Percentiles rank a stretch among this genome's conserved stretches.
These are phyloP conservation scores for Isoperla grammatica DNA, from an alignment of 2,888 invertebrate genomes.

Conservation along the genomic window DNA sequence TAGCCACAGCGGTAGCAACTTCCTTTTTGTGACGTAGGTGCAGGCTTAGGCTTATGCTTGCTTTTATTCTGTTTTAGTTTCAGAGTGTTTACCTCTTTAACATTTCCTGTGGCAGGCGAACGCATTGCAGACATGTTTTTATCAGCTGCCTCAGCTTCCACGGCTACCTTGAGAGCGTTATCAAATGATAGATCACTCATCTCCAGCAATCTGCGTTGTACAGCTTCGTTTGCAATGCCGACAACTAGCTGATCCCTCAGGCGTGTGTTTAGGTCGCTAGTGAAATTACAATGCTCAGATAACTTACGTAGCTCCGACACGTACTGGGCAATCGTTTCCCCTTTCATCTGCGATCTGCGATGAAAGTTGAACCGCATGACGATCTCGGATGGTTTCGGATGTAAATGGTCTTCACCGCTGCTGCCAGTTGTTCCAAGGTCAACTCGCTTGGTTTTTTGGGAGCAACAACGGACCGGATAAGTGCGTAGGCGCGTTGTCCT, in stretches of 20 bases:
- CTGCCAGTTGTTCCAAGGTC: not conserved
- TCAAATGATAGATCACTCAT: not conserved
- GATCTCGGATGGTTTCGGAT: slow-evolving; percentile 9
- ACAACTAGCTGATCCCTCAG: slow-evolving; percentile 7
- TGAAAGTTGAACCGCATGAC: not conserved
- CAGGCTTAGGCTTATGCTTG: not conserved
- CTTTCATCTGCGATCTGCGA: not conserved
- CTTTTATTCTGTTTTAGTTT: not conserved
- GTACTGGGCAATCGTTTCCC: slow-evolving; percentile 2
- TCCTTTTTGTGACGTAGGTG: too few relatives aligned
- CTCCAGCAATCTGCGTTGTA: not conserved
- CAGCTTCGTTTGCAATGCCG: slow-evolving; percentile 2
- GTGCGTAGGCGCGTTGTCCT: not conserved
- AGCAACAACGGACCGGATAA: not conserved
- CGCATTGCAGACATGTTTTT: too few relatives aligned
- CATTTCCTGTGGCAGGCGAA: too few relatives aligned
- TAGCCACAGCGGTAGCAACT: too few relatives aligned
- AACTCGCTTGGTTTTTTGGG: not conserved
- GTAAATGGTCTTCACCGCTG: slow-evolving; percentile 1
- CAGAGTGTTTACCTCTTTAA: too few relatives aligned
- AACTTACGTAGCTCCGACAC: not conserved
- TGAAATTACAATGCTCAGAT: slow-evolving; percentile 9
- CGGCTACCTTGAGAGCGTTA: not conserved
- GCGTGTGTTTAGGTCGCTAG: not conserved
- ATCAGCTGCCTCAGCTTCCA: slow-evolving; percentile 3